Evolutionary conservation across 1,140 invertebrate genomes (phyloP), one percentile per base, ranked within the genome.

Genomic region (Colletes latitarsis): DNA sequence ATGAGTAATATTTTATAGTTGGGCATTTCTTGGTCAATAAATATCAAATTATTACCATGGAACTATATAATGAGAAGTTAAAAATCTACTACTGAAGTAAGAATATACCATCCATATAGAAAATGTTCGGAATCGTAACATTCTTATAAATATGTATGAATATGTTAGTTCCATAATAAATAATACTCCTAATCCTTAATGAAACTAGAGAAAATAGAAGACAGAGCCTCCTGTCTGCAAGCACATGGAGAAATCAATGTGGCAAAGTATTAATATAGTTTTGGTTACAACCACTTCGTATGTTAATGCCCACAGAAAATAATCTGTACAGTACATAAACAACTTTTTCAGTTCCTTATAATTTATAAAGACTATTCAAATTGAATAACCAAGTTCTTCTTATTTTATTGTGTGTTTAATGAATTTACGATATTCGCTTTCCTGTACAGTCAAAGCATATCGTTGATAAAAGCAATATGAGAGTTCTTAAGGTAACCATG

Each of bases 1-100:
- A 76, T 39, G n/a, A 83, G 58, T 55, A 78, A 80, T 69, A 70
- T 77, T 84, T 75, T 19, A 82, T 52, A 67, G 87, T 92, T 93
- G 90, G 91, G 91, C 92, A 93, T 92, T 93, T 90, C 88, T 93
- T 93, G 87, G 92, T 92, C 89, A 88, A 66, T 83, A 83, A 58
- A 70, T 82, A 85, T 74, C 19, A 68, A 68, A 64, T 81, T 62
- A 63, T 64, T 81, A 88, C 85, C 83, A 85, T 90, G 89, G 88
- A 90, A 90, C 84, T 58, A 82, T 30, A 73, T n/a, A 21, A 60
- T 41, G 43, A 49, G 4, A 21, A 39, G 57, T 43, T 41, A 52
- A 39, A 55, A 9, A 19, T 70, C 12, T 14, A 30, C 17, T 15
- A 39, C 0, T 15, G 30, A 30, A 30, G 30, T 30, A 30, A 30